A percentile compares a stretch with the other conserved stretches of the same genome.
phyloP scores from a whole-genome alignment of 1,140 invertebrate genomes.

The Sweltsa coloradensis region DNA sequence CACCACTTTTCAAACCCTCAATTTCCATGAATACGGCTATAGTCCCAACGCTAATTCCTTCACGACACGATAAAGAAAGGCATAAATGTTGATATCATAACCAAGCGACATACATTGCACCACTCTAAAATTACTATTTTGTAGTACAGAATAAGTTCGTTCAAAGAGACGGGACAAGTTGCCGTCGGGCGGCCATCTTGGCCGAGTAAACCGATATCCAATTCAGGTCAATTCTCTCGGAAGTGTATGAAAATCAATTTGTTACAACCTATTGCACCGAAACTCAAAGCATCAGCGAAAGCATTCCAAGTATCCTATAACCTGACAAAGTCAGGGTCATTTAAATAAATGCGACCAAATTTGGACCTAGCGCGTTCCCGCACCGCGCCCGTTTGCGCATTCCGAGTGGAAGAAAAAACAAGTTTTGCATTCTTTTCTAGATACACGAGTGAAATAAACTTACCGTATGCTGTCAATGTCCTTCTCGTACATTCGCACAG shows the following conservation, averaged over 20 bases:
- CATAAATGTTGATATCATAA: conserved; percentile 7
- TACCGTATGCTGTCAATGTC: not conserved
- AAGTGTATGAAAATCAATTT: not conserved
- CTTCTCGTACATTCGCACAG: not conserved
- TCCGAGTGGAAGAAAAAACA: conserved; percentile 5
- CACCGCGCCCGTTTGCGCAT: not conserved
- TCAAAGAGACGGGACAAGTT: no score
- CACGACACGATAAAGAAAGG: not conserved
- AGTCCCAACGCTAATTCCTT: not conserved
- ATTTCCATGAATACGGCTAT: not conserved
- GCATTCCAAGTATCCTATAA: not conserved
- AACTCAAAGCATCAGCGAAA: not conserved
- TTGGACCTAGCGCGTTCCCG: not conserved
- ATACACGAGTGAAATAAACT: not conserved
- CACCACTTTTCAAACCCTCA: conserved; percentile 2
- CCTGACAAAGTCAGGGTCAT: not conserved
- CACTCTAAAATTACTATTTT: conserved; percentile 3
- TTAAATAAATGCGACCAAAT: not conserved
- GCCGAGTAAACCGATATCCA: conserved; percentile 10
- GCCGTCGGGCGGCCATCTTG: conserved; percentile 31
- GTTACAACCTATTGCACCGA: not conserved
- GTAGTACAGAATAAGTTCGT: not conserved
- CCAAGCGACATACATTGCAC: conserved; percentile 1
- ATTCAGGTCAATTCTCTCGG: conserved; percentile 12
- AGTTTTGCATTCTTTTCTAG: conserved; percentile 2